Evolutionary conservation across 2,888 invertebrate species (phyloP), one percentile per base, ranked within the genome.

Genomic region (Prosopocoilus inquinatus): DNA sequence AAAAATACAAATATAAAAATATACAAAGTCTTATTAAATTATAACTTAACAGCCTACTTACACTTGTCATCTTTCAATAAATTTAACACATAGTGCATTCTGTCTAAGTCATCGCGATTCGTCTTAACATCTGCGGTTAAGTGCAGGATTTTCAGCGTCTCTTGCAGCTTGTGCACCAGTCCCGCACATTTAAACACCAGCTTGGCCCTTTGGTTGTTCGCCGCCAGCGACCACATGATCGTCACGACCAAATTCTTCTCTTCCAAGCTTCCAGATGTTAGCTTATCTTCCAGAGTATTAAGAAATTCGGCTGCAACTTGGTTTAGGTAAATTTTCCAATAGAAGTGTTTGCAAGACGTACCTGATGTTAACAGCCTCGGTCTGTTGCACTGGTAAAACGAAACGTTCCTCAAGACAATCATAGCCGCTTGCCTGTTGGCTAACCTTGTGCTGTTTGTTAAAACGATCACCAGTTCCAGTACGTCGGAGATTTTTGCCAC

Each of bases 121-220:
- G 76, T 63, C 44, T 72, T 69, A 12, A 71, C 67, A 2, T 73
- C 72, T 1, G 68, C 65, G 35, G 69, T 67, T 34, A 79, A 66
- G 49, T 77, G 73, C 44, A 76, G 64, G 52, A 75, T 74, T 51
- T 80, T 80, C 11, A 82, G 67, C 16, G 75, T 71, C 53, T 81
- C 78, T 55, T 79, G 77, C 36, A 83, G 70, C 59, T 78, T 76
- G 4, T 69, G 66, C 41, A 80, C 78, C 38, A 83, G 70, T 15
- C 80, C 79, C 2, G 79, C 76, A 44, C 78, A 78, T 58, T 82
- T 79, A 9, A 81, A 73, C n/a, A 79, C 74, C 33, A 81, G 68
- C 70, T 84, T 84, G 59, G 85, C 87, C 75, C 85, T 85, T 63
- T 88, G 88, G 67, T 84, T 86, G 68, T 89, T 89, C 5, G 86